These are phyloP conservation scores for Pseudomyrmex concolor DNA, from an alignment of 1,140 invertebrate species.

Conservation along the genomic window DNA sequence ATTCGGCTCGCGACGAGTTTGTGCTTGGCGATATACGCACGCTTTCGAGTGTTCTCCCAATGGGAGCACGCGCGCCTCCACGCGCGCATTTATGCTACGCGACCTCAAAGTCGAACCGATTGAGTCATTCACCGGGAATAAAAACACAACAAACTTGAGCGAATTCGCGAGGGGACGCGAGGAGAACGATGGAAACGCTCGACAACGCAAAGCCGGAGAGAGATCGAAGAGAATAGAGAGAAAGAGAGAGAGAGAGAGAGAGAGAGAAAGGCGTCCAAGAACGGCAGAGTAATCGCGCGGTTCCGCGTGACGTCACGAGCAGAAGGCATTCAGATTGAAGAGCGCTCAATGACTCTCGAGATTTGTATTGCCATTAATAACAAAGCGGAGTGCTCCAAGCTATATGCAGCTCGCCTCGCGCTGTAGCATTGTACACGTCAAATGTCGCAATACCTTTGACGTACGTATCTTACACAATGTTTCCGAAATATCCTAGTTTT, in stretches of 20 bases:
- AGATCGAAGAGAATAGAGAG: no score
- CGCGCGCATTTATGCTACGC: conserved; percentile 60
- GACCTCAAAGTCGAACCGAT: conserved; percentile 81
- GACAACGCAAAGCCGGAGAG: not conserved
- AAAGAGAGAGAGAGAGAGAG: not conserved
- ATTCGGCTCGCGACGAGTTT: conserved; percentile 28
- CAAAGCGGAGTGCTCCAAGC: conserved; percentile 72
- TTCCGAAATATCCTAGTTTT: not conserved
- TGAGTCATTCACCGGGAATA: conserved; percentile 83
- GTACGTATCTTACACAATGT: no score
- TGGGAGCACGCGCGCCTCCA: conserved; percentile 69
- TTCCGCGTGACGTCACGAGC: conserved; percentile 82
- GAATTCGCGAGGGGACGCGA: not conserved
- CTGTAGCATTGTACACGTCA: not conserved
- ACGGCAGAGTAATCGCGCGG: conserved; percentile 53
- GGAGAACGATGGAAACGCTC: not conserved
- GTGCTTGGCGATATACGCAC: conserved; percentile 30
- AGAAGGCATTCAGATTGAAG: conserved; percentile 86
- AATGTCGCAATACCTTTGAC: not conserved
- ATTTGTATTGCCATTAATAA: conserved; percentile 86
- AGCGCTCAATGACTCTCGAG: conserved; percentile 84
- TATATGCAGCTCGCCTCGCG: conserved; percentile 13
- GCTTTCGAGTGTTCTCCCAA: conserved; percentile 74
- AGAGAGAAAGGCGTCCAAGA: conserved; percentile 46
- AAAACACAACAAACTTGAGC: conserved; percentile 80